phyloP scores from a whole-genome alignment of 2,113 vertebrate species.

The Rhabdomys dilectus region DNA sequence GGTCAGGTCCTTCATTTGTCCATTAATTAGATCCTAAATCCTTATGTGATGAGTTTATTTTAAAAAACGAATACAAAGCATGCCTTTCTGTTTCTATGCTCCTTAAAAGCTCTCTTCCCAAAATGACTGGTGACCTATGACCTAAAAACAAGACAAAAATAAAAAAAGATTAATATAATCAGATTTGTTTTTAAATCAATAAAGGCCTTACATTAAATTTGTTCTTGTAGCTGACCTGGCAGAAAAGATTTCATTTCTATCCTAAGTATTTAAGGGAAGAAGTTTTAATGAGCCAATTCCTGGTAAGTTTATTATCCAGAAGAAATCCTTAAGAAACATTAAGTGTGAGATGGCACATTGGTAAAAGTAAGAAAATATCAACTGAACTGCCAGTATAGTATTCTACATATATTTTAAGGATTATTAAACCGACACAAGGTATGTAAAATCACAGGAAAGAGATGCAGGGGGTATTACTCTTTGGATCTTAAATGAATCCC shows the following conservation, averaged over 20 bases:
- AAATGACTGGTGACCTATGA: constrained; percentile 41
- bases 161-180: constrained; percentile 66
- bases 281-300: constrained; percentile 45
- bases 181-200: constrained; percentile 41
- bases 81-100: constrained; percentile 31
- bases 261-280: constrained; percentile 49
- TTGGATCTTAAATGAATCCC: background rate
- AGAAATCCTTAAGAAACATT: constrained; percentile 23
- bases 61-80: background rate
- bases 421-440: background rate
- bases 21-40: constrained; percentile 42
- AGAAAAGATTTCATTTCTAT: constrained; percentile 57
- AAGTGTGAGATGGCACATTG: background rate
- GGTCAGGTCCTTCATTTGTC: constrained; percentile 20
- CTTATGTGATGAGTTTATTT: constrained; percentile 21
- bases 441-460: background rate
- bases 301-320: background rate
- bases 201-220: constrained; percentile 37
- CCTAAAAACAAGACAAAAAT: constrained; percentile 64
- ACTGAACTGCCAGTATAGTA: background rate
- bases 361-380: background rate
- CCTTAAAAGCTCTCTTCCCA: constrained; percentile 58
- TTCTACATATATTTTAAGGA: constrained; percentile 46
- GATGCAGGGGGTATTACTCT: background rate
- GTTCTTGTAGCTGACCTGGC: constrained; percentile 33